Evolutionary conservation across 2,113 vertebrate species (phyloP).

Genomic region (Thermophis baileyi): DNA sequence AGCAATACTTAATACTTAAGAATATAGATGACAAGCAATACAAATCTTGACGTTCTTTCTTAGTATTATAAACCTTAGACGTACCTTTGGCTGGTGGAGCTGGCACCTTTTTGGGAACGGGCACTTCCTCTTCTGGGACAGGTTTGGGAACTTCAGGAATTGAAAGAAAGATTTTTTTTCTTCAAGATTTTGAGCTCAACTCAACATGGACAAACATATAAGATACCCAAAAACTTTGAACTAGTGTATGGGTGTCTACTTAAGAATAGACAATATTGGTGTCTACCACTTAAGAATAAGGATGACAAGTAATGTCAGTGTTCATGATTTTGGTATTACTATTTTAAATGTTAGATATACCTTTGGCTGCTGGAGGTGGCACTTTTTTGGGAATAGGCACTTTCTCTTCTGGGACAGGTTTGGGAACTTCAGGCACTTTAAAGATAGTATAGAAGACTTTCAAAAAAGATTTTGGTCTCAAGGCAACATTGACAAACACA

Average conservation of each 20-base stretch:
- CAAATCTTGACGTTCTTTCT: not conserved
- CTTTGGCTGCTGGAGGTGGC: not conserved
- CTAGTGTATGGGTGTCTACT: not conserved
- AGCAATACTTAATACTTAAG: not conserved
- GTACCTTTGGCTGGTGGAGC: not conserved
- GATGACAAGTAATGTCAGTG: not conserved
- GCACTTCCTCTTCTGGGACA: not conserved
- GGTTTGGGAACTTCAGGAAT: not conserved
- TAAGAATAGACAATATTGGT: not conserved
- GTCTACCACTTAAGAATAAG: not conserved
- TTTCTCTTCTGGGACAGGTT: not conserved
- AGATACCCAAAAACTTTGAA: not conserved
- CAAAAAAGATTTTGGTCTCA: constrained; percentile 53
- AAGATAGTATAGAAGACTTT: not conserved
- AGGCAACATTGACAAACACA: not conserved
- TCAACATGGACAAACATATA: not conserved
- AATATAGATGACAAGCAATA: not conserved
- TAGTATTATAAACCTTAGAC: not conserved
- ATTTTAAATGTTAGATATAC: not conserved
- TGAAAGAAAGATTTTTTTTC: not conserved
- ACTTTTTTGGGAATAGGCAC: not conserved
- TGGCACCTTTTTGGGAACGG: not conserved
- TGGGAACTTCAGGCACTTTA: not conserved
- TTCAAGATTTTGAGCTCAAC: not conserved
- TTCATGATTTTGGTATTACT: not conserved